Evolutionary conservation across 2,797 vertebrate genomes (phyloP).

Genomic region (Brachyalestes nurse): DNA sequence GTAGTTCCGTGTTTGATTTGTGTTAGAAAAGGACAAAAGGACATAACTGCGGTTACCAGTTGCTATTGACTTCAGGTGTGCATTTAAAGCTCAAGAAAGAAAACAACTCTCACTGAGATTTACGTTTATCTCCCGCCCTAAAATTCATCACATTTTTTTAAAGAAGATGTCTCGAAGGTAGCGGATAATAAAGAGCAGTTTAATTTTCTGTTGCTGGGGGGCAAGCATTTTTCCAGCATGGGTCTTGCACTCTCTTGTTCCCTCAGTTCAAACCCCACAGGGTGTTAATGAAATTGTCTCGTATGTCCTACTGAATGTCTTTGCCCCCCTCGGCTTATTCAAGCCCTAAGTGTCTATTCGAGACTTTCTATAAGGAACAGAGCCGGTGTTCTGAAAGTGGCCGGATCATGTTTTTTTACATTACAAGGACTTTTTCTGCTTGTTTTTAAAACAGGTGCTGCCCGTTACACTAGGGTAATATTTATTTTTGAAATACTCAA

Average conservation of each 20-base stretch:
- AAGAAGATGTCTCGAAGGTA: slow-evolving; percentile 1
- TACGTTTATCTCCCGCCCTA: background rate
- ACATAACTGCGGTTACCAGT: no score
- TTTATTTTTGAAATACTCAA: no score
- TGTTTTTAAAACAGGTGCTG: background rate
- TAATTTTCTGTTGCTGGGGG: slow-evolving; percentile 81
- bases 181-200: slow-evolving; percentile 73
- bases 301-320: slow-evolving; percentile 90
- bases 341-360: slow-evolving; percentile 82
- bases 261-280: slow-evolving; percentile 83
- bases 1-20: background rate
- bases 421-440: background rate
- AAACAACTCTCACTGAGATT: background rate
- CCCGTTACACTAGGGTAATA: background rate
- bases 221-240: slow-evolving; percentile 76
- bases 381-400: slow-evolving; percentile 71
- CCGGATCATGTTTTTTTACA: slow-evolving; percentile 55
- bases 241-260: slow-evolving; percentile 77
- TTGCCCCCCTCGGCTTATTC: slow-evolving; percentile 82
- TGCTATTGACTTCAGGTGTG: background rate
- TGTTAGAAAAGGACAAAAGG: background rate
- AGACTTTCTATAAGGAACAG: slow-evolving; percentile 77
- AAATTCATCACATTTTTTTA: slow-evolving; percentile 13
- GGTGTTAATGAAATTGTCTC: slow-evolving; percentile 95
- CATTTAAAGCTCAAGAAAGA: background rate